Base-by-base conservation (phyloP, 2,888 invertebrate species). In the Zhuqinia jingwanae region DNA sequence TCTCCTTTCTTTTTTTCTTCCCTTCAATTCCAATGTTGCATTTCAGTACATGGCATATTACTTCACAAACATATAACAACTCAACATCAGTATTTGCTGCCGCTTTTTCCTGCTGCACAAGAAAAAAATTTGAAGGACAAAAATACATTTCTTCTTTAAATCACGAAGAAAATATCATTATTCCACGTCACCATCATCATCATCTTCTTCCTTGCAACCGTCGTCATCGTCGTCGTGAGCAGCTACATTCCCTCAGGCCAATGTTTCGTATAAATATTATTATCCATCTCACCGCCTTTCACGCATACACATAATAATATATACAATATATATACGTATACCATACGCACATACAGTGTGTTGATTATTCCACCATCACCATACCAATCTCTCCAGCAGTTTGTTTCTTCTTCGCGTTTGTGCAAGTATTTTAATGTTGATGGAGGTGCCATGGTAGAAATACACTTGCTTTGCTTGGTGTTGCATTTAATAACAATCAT, bases 261-360 rank as follows among this genome's bases (percentile, higher is more conserved):
- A 70, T 58, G 58, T 73, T 81, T 73, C 58, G 81, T 81, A 81
- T 81, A 65, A 79, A 53, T 78, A 50, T 50, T 68, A 68, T 79
- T 60, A 73, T 60, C 58, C 70, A 42, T 73, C 22, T 45, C 22
- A 68, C 36, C 68, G 17, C 53, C 50, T 73, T 68, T 15, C 36
- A 56, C 45, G 73, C 53, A 58, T 58, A 27, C 36, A 27, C 27
- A 27, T 8, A 25, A 17, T 13, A 15, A 17, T 15, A 73, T 22
- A 73, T 65, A 6, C 65, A 65, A 65, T 65, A n/a, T n/a, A n/a
- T n/a, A n/a, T n/a, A n/a, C n/a, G n/a, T n/a, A n/a, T n/a, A n/a
- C 65, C 65, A n/a, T n/a, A 65, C 65, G 42, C 63, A 60, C 27
- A 25, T 45, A 68, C 36, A 8, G 3, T 36, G 8, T 22, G 42